phyloP scores from a whole-genome alignment of 2,113 vertebrate species.

The Scomber japonicus region DNA sequence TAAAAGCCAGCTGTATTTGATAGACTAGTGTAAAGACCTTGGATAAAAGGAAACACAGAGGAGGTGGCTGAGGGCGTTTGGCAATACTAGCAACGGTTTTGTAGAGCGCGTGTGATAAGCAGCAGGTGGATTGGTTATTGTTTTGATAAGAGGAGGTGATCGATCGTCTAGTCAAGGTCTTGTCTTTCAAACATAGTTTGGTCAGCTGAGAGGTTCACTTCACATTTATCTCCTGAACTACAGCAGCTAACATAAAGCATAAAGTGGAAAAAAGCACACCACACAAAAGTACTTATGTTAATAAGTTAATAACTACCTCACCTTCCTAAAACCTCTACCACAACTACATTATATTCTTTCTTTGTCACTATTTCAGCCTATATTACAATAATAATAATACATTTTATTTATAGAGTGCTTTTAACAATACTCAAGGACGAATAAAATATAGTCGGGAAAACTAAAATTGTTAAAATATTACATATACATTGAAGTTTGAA shows the following conservation, averaged over 20 bases:
- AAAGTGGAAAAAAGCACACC: neutral
- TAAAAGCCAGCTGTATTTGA: slow-evolving; percentile 57
- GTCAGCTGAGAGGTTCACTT: slow-evolving; percentile 70
- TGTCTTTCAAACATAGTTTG: slow-evolving; percentile 63
- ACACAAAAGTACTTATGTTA: neutral
- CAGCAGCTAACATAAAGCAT: slow-evolving; percentile 8
- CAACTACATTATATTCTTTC: neutral
- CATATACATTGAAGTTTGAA: neutral
- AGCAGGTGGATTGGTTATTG: slow-evolving; percentile 68
- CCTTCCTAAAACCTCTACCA: neutral
- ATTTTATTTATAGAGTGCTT: too few relatives aligned
- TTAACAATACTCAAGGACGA: too few relatives aligned
- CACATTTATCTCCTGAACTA: slow-evolving; percentile 43
- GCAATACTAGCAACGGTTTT: slow-evolving; percentile 23
- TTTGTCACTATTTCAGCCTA: neutral
- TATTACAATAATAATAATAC: too few relatives aligned
- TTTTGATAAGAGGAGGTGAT: slow-evolving; percentile 63
- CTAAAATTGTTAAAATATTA: neutral
- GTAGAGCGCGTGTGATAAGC: slow-evolving; percentile 62
- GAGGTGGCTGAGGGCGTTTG: slow-evolving; percentile 30
- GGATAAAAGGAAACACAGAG: slow-evolving; percentile 52
- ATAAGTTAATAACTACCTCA: neutral
- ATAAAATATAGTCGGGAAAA: neutral
- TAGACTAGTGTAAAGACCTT: slow-evolving; percentile 59
- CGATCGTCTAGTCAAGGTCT: slow-evolving; percentile 61